Base-by-base conservation (phyloP, 2,113 vertebrate genomes). In the Ctenodactylus gundi region DNA sequence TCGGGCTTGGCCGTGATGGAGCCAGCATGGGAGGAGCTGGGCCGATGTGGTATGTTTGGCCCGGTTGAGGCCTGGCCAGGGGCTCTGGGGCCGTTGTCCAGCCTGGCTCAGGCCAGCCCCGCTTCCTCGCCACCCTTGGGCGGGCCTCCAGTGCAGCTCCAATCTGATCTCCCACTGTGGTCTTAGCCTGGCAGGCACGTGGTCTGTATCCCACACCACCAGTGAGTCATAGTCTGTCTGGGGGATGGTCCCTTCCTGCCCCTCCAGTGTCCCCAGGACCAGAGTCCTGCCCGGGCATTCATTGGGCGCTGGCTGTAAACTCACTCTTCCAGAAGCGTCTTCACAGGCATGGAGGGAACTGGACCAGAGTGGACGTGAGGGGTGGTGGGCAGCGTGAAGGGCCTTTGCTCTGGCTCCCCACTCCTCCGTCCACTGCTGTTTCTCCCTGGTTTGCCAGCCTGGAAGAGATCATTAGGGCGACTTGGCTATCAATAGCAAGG, bases 1-100 rank as follows among this genome's bases (percentile, higher is more conserved):
- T 78, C 81, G 90, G 46, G 67, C n/a, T 64, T 95, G 85, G 73
- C 78, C 39, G 27, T 93, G 91, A 60, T 81, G 41, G 49, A 70
- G 81, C 70, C 72, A 80, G 55, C 21, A 44, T 41, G n/a, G 34
- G 65, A 84, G 70, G 18, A 31, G 75, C 65, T 36, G n/a, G 27
- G 67, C 62, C 57, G 41, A 6, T 27, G 49, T 94, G 89, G 14
- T n/a, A 31, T 27, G 21, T 58, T 44, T 23, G 34, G 46, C n/a
- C 76, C 68, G 73, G 70, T 58, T 0, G 20, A 34, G n/a, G n/a
- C n/a, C n/a, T n/a, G 76, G 25, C 29, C 13, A 51, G 8, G 31
- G 25, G 2, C 11, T 68, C 4, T 39, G 62, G 58, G 72, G 67
- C 1, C 76, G 64, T 75, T 31, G 4, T 21, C 27, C 9, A 29